Percentiles rank a stretch among this genome's conserved stretches.
These are phyloP conservation scores for Caenorhabditis zanzibari DNA, from an alignment of 2,888 invertebrate genomes.

Conservation along the genomic window DNA sequence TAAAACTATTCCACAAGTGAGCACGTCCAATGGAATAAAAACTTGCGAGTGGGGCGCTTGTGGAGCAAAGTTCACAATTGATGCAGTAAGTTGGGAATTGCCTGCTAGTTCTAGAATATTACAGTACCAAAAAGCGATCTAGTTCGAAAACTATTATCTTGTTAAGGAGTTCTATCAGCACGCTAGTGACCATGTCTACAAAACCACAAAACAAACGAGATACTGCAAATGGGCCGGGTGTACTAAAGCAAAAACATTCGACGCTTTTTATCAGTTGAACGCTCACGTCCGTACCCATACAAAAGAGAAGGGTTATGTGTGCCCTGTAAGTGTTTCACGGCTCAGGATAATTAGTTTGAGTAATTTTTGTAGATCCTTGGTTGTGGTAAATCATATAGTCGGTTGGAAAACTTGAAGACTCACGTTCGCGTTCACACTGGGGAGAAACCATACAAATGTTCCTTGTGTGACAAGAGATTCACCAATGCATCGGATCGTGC, in stretches of 20 bases:
- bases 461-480: constrained; percentile 98
- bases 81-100: neutral
- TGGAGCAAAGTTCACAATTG: neutral
- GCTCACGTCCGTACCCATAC: constrained; percentile 98
- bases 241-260: constrained; percentile 84
- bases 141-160: neutral
- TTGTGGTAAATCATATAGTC: constrained; percentile 96
- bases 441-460: constrained; percentile 90
- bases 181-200: constrained; percentile 51
- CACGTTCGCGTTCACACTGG: constrained; percentile 96
- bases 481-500: constrained; percentile 99
- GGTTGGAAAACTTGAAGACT: constrained; percentile 97
- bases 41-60: neutral
- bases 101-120: neutral
- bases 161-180: constrained; percentile 66
- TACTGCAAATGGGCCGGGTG: constrained; percentile 63
- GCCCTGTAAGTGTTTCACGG: constrained; percentile 90
- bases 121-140: neutral
- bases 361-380: constrained; percentile 91
- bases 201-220: neutral
- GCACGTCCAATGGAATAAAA: neutral
- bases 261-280: constrained; percentile 99
- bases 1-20: neutral
- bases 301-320: constrained; percentile 98
- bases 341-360: no score